phyloP scores from a whole-genome alignment of 2,113 vertebrate genomes.

The Pelmatolapia mariae region DNA sequence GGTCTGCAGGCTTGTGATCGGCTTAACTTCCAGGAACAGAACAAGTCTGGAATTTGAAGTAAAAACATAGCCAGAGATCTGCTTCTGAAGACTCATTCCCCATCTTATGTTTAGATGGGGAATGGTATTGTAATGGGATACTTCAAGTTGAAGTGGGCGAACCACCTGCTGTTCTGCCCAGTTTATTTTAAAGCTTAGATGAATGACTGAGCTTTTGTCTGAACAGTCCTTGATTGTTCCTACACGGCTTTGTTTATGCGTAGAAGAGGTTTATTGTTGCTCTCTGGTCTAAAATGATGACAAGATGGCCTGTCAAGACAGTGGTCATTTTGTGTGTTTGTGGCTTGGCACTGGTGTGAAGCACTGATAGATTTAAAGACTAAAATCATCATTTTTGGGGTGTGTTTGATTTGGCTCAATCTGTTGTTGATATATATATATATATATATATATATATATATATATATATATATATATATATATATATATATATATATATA shows the following conservation, averaged over 20 bases:
- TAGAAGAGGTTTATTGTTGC: conserved; percentile 45
- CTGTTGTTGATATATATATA: background rate
- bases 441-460: no score
- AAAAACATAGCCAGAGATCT: conserved; percentile 7
- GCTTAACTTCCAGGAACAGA: background rate
- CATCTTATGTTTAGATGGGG: background rate
- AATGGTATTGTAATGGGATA: background rate
- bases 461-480: no score
- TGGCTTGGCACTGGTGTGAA: background rate
- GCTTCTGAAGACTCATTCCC: background rate
- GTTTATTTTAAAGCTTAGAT: background rate
- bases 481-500: background rate
- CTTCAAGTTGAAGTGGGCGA: background rate
- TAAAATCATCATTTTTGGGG: background rate
- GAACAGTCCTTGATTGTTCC: background rate
- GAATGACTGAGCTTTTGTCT: conserved; percentile 4
- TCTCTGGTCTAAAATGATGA: conserved; percentile 16
- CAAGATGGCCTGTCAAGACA: conserved; percentile 30
- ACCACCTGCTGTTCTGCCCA: background rate
- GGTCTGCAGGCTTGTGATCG: background rate
- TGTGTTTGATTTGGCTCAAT: background rate
- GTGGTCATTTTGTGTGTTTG: conserved; percentile 3
- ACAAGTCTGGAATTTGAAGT: conserved; percentile 17
- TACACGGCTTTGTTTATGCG: conserved; percentile 12
- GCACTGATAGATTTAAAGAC: background rate